Percentiles rank a stretch among this genome's conserved stretches.
phyloP scores from a whole-genome alignment of 1,140 invertebrate species.

The Meloidogyne hapla region DNA sequence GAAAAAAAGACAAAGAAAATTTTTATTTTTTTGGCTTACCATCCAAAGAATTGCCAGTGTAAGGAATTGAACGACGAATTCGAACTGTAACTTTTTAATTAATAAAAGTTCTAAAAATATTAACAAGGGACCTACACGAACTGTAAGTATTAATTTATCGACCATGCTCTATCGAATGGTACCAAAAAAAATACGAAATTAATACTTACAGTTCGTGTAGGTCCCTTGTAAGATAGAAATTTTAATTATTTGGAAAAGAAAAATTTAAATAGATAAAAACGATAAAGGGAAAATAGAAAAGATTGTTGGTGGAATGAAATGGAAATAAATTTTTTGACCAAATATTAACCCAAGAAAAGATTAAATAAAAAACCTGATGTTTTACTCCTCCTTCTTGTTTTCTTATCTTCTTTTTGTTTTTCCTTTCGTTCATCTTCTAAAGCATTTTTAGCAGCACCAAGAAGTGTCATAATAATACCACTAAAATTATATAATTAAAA shows the following conservation, averaged over 20 bases:
- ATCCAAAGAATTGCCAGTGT: conserved; percentile 45
- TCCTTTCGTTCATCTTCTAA: conserved; percentile 62
- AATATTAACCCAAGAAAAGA: neutral
- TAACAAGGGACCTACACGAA: too few relatives aligned
- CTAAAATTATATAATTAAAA: neutral
- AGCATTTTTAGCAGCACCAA: conserved; percentile 78
- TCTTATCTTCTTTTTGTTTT: conserved; percentile 54
- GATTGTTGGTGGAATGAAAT: conserved; percentile 3
- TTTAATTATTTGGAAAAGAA: neutral
- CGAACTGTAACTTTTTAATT: conserved; percentile 49
- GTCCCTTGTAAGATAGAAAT: neutral
- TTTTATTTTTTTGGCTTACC: conserved; percentile 37
- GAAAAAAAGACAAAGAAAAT: neutral
- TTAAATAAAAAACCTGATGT: conserved; percentile 49
- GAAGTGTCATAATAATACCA: conserved; percentile 96
- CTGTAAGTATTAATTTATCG: too few relatives aligned
- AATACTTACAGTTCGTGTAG: too few relatives aligned
- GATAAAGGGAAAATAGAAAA: neutral
- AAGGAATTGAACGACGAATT: conserved; percentile 58
- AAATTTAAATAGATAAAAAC: neutral
- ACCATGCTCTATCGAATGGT: too few relatives aligned
- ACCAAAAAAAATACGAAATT: too few relatives aligned
- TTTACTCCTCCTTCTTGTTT: conserved; percentile 56
- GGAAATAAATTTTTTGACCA: neutral
- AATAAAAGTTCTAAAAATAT: neutral